Evolutionary conservation across 1,140 invertebrate species (phyloP).

Genomic region (roundworm (Caenorhabditis elegans)): WBcel235 BX284604.4:6880501-6881000

Average conservation of each 20-base stretch:
- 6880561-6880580: background rate
- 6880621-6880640: background rate
- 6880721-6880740: background rate
- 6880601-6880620: background rate
- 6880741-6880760: background rate
- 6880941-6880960: too few relatives aligned
- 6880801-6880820: too few relatives aligned
- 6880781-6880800: background rate
- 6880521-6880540: conserved; percentile 2
- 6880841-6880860: too few relatives aligned
- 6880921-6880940: too few relatives aligned
- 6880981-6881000: too few relatives aligned
- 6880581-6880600: background rate
- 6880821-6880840: too few relatives aligned
- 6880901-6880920: too few relatives aligned
- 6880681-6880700: background rate
- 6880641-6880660: conserved; percentile 25
- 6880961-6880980: too few relatives aligned
- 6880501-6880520: background rate
- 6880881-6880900: too few relatives aligned
- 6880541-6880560: background rate
- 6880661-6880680: background rate
- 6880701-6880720: background rate
- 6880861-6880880: too few relatives aligned
- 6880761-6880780: background rate